These are phyloP conservation scores for Plusia festucae DNA, from an alignment of 2,888 invertebrate species.

Conservation along the genomic window DNA sequence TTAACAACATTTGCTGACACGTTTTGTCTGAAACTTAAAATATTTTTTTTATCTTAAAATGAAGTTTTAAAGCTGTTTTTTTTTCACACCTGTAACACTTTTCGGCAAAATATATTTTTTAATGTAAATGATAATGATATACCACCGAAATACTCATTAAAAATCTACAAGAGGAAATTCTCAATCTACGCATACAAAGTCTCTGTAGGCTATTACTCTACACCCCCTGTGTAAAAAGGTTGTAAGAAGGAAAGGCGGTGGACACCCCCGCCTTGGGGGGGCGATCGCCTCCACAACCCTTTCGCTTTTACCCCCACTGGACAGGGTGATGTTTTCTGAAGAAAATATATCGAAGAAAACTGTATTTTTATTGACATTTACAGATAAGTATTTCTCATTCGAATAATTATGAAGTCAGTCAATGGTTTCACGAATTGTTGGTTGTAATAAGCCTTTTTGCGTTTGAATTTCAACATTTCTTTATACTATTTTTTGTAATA, in stretches of 20 bases:
- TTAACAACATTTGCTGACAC: no score
- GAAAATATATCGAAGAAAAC: slow-evolving; percentile 45
- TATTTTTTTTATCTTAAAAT: no score
- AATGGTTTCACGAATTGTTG: neutral
- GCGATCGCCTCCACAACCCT: slow-evolving; percentile 88
- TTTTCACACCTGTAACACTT: neutral
- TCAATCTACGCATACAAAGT: slow-evolving; percentile 68
- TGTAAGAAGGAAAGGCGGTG: slow-evolving; percentile 89
- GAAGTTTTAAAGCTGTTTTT: neutral
- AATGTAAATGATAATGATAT: slow-evolving; percentile 61
- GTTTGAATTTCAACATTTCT: neutral
- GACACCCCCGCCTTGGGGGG: slow-evolving; percentile 78
- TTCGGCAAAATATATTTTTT: slow-evolving; percentile 48
- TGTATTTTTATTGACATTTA: neutral
- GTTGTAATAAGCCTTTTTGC: neutral
- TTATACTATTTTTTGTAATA: neutral
- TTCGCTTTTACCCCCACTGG: slow-evolving; percentile 87
- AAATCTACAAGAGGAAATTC: slow-evolving; percentile 65
- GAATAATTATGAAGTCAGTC: neutral
- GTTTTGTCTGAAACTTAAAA: no score
- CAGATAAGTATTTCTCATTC: neutral
- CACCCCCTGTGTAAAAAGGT: slow-evolving; percentile 87
- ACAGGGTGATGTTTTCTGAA: slow-evolving; percentile 80
- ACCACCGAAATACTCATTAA: slow-evolving; percentile 62
- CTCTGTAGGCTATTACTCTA: slow-evolving; percentile 82